Conservation (phyloP, 2,888 invertebrate genomes). For the Cataglyphis rosenhaueri region DNA sequence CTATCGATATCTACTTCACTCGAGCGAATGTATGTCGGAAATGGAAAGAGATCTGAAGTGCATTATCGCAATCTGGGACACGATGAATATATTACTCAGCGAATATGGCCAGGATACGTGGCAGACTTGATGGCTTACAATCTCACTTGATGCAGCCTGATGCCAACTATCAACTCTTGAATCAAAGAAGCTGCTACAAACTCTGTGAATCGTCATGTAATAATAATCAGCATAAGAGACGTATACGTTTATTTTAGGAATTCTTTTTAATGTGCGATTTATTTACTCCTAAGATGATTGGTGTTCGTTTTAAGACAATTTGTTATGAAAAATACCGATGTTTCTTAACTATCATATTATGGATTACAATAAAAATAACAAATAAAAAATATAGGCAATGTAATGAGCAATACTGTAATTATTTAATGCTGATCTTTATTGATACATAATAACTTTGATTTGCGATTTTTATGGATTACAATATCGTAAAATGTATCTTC, state of each 20-base stretch:
- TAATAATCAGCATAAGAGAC: neutral
- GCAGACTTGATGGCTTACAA: slow-evolving; percentile 26
- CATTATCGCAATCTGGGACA: slow-evolving; percentile 48
- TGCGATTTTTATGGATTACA: neutral
- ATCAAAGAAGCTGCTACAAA: slow-evolving; percentile 26
- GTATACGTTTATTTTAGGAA: neutral
- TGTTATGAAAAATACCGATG: neutral
- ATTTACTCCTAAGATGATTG: neutral
- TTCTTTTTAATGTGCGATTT: neutral
- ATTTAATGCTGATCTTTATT: too few relatives aligned
- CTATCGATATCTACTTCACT: slow-evolving; percentile 41
- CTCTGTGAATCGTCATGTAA: neutral
- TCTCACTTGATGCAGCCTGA: slow-evolving; percentile 22
- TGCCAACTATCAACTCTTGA: neutral
- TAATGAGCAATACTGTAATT: too few relatives aligned
- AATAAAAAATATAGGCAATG: too few relatives aligned
- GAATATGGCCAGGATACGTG: slow-evolving; percentile 46
- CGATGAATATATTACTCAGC: slow-evolving; percentile 39
- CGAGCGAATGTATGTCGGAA: slow-evolving; percentile 50
- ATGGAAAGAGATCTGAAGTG: slow-evolving; percentile 45
- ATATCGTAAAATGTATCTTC: neutral
- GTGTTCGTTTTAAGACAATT: neutral
- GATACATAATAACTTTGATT: too few relatives aligned
- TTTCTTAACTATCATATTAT: neutral
- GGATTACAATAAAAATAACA: neutral